Evolutionary conservation across 2,797 vertebrate species (phyloP), one percentile per base, ranked within the genome.

Genomic region (Onychomys arenicola): DNA sequence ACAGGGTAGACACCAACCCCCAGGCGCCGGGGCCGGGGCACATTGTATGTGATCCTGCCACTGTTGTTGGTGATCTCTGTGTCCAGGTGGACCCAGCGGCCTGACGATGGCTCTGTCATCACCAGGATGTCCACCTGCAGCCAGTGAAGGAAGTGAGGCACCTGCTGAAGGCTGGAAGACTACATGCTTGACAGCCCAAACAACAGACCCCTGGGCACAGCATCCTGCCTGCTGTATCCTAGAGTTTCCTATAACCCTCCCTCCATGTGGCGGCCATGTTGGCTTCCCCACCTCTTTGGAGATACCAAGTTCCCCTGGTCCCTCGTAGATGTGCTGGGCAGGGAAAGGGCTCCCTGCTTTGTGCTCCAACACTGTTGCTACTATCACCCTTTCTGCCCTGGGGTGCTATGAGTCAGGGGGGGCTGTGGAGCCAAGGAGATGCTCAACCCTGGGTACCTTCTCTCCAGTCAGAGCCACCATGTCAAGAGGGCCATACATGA

Each of bases 391-490:
- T 63, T 29, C 4, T 6, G 4, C 43, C 43, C 0, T 3, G 7
- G 49, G 69, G 65, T 14, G 8, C 57, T 78, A n/a, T 1, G 1
- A 59, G 76, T 23, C 63, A 37, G 5, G 16, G 0, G n/a, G 43
- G 59, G 11, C 43, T 4, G 43, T 11, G 8, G 21, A 21, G 52
- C 29, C 27, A 21, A 83, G 19, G 27, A 29, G 49, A 49, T 6
- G n/a, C 76, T 61, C 46, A 78, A 52, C 9, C 0, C 63, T 77
- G 23, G 21, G 69, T 98, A 99, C 99, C 99, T 99, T 99, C 98
- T 99, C 99, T 71, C 99, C 99, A 0, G 99, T 99, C 96, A 99
- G 98, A 55, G 99, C 99, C 73, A 99, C 99, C 99, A 99, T 99
- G 98, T 99, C 99, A 84, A 99, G 98, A 73, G 99, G 99, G 21